These are phyloP conservation scores for Acropternis orthonyx DNA, from an alignment of 2,797 vertebrate genomes.

Conservation along the genomic window DNA sequence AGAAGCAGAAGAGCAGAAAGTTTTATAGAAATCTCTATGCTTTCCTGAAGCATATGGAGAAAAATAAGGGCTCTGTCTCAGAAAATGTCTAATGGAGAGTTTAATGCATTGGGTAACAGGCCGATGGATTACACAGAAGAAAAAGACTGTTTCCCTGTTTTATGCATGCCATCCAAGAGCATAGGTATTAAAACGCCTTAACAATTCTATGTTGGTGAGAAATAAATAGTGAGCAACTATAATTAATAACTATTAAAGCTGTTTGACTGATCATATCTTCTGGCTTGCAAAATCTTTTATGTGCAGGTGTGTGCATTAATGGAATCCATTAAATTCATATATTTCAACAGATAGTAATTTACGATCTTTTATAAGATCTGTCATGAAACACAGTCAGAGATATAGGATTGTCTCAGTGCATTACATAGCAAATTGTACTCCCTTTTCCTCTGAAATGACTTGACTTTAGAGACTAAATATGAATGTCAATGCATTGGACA, in stretches of 20 bases:
- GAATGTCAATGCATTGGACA: slow-evolving; percentile 66
- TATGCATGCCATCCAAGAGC: slow-evolving; percentile 41
- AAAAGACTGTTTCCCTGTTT: slow-evolving; percentile 53
- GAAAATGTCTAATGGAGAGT: neutral
- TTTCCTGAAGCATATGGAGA: neutral
- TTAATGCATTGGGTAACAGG: neutral
- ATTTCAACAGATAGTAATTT: slow-evolving; percentile 83
- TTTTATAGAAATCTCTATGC: neutral
- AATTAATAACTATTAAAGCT: slow-evolving; percentile 82
- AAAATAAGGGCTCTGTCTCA: neutral
- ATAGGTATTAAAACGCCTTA: slow-evolving; percentile 57
- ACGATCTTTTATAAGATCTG: slow-evolving; percentile 78
- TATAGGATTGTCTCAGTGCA: slow-evolving; percentile 73
- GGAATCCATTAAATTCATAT: slow-evolving; percentile 82
- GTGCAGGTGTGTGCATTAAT: slow-evolving; percentile 78
- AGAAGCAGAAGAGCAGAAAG: neutral
- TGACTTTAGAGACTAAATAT: slow-evolving; percentile 66
- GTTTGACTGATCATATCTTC: slow-evolving; percentile 78
- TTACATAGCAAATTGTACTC: slow-evolving; percentile 69
- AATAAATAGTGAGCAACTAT: slow-evolving; percentile 70
- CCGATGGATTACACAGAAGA: slow-evolving; percentile 40
- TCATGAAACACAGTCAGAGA: slow-evolving; percentile 76
- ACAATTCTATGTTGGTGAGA: slow-evolving; percentile 40
- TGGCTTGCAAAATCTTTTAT: slow-evolving; percentile 74
- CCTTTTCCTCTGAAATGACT: slow-evolving; percentile 57